phyloP scores from a whole-genome alignment of 1,140 invertebrate species.

The Telenomus remus region DNA sequence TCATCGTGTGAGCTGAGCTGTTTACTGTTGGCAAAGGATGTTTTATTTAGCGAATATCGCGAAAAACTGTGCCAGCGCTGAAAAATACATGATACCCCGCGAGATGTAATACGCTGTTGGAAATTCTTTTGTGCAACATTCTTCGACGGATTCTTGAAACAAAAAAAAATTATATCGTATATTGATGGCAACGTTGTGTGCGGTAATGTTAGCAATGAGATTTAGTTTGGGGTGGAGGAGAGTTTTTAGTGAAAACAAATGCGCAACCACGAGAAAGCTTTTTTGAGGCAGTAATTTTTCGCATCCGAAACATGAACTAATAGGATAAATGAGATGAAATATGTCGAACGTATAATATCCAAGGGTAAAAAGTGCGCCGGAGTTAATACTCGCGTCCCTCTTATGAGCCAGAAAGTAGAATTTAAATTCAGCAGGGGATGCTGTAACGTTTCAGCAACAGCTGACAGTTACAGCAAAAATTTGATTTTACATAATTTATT shows the following conservation, averaged over 20 bases:
- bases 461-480: constrained; percentile 16
- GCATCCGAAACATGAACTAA: constrained; percentile 9
- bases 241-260: constrained; percentile 4
- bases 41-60: constrained; percentile 45
- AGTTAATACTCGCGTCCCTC: constrained; percentile 23
- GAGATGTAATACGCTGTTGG: constrained; percentile 29
- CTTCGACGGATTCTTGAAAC: constrained; percentile 34
- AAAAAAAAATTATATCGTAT: constrained; percentile 42
- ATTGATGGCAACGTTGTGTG: constrained; percentile 19
- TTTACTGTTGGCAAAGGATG: constrained; percentile 32
- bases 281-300: not conserved
- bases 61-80: constrained; percentile 39
- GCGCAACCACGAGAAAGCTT: not conserved
- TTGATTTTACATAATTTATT: constrained; percentile 36
- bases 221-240: constrained; percentile 5
- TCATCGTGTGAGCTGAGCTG: constrained; percentile 25
- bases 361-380: constrained; percentile 1
- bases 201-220: constrained; percentile 4
- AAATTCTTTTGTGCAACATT: constrained; percentile 43
- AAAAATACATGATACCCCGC: constrained; percentile 38
- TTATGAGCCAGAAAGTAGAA: constrained; percentile 12
- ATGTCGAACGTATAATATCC: constrained; percentile 11
- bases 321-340: constrained; percentile 13
- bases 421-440: constrained; percentile 36
- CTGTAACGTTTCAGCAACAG: constrained; percentile 24